Evolutionary conservation across 1,140 invertebrate genomes (phyloP), one percentile per base, ranked within the genome.

Genomic region (Eupeodes corollae): DNA sequence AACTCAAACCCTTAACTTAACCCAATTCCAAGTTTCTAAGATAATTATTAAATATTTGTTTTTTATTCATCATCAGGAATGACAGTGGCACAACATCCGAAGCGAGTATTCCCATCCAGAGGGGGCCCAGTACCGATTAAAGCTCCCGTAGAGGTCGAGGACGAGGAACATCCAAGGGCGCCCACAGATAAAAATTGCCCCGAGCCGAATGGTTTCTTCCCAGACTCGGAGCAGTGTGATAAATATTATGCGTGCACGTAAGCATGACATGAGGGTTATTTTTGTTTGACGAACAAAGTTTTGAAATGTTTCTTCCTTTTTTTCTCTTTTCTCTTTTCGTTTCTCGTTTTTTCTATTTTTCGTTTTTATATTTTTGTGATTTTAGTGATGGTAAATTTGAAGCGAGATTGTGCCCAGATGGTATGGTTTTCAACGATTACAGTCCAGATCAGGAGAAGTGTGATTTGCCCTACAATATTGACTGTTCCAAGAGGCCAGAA

Each of bases 341-440:
- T 26, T 32, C 31, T 33, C 14, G n/a, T 16, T 45, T 38, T 18
- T 6, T 14, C 35, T 19, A 15, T 45, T 45, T 45, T 16, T 41
- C 45, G 44, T 40, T 42, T 35, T 6, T 45, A 32, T 47, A 32
- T 44, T 46, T 44, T 26, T 14, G 12, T 47, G 50, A 37, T 64
- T 72, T 10, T 68, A 72, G 81, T 57, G 75, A 81, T 53, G 78
- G 83, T 14, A 73, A 75, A 49, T 75, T 82, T 35, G 83, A 75
- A 1, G 84, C 86, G 53, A 85, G 86, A 59, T 70, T 91, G 0
- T 92, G 89, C 55, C 83, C 87, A 0, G 89, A 92, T 61, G 90
- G 90, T n/a, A 81, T 91, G 69, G 88, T 92, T 12, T 93, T 92
- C 71, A 88, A 92, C 54, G 87, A 91, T 63, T 89, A 81, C 68